Conservation (phyloP, 2,888 invertebrate species). For the Cryptocephalus primarius region DNA sequence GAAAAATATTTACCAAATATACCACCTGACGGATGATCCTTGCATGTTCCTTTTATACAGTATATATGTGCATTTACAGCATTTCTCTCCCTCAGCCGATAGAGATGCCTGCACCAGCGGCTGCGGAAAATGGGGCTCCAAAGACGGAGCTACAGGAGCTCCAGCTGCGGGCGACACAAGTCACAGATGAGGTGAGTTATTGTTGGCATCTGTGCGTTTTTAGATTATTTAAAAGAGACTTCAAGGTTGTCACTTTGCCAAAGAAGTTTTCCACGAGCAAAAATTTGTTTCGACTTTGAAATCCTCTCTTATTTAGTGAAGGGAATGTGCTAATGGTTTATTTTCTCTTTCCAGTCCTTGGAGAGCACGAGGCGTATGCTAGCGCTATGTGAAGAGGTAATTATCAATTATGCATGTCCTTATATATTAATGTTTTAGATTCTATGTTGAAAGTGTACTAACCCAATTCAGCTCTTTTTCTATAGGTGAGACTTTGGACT, state of each 20-base stretch:
- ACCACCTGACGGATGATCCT: too few relatives aligned
- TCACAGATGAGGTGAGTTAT: conserved; percentile 74
- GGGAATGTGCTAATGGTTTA: too few relatives aligned
- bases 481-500: not conserved
- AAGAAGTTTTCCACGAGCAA: too few relatives aligned
- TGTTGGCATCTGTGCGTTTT: not conserved
- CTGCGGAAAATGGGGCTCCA: conserved; percentile 57
- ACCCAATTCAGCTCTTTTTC: conserved; percentile 11
- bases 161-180: conserved; percentile 72
- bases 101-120: conserved; percentile 52
- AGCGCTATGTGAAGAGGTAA: conserved; percentile 86
- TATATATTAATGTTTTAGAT: not conserved
- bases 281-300: too few relatives aligned
- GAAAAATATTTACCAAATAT: too few relatives aligned
- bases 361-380: conserved; percentile 89
- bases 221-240: not conserved
- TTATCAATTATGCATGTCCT: conserved; percentile 26
- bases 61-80: too few relatives aligned
- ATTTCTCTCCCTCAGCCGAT: too few relatives aligned
- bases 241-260: too few relatives aligned
- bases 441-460: conserved; percentile 10
- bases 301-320: too few relatives aligned
- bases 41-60: too few relatives aligned
- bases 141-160: conserved; percentile 82
- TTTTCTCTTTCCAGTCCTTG: conserved; percentile 63